phyloP scores from a whole-genome alignment of 2,113 vertebrate genomes.

The Gavia stellata region DNA sequence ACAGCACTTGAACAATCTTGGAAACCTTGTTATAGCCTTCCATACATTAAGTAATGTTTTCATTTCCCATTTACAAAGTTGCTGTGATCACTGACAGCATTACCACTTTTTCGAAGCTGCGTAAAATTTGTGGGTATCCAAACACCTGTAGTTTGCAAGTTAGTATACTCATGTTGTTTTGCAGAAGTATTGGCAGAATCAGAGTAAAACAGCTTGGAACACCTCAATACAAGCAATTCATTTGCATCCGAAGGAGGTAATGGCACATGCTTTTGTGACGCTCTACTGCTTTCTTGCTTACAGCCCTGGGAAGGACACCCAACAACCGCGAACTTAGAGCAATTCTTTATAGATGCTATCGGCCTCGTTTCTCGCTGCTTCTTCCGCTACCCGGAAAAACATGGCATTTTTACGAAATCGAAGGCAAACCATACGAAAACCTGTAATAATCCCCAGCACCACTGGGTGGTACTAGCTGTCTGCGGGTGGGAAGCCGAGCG shows the following conservation, averaged over 20 bases:
- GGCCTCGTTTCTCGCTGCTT: neutral
- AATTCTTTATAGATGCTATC: neutral
- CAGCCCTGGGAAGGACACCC: neutral
- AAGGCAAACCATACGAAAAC: too few relatives aligned
- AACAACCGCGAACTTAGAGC: neutral
- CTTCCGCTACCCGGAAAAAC: neutral
- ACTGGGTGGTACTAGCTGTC: constrained; percentile 56
- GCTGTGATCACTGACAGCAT: neutral
- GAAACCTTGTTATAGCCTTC: neutral
- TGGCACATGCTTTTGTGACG: neutral
- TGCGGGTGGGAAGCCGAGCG: neutral
- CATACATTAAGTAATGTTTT: neutral
- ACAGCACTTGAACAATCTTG: neutral
- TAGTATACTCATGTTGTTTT: neutral
- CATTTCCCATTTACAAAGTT: neutral
- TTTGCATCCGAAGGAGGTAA: neutral
- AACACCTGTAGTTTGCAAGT: neutral
- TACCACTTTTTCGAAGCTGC: neutral
- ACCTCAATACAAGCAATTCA: neutral
- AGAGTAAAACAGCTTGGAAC: neutral
- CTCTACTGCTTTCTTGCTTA: neutral
- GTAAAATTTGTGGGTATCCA: neutral
- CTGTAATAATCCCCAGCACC: neutral
- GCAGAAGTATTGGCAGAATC: neutral
- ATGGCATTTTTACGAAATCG: accelerated